Evolutionary conservation across 2,113 vertebrate species (phyloP), one percentile per base, ranked within the genome.

Genomic region (Oreochromis spilurus): DNA sequence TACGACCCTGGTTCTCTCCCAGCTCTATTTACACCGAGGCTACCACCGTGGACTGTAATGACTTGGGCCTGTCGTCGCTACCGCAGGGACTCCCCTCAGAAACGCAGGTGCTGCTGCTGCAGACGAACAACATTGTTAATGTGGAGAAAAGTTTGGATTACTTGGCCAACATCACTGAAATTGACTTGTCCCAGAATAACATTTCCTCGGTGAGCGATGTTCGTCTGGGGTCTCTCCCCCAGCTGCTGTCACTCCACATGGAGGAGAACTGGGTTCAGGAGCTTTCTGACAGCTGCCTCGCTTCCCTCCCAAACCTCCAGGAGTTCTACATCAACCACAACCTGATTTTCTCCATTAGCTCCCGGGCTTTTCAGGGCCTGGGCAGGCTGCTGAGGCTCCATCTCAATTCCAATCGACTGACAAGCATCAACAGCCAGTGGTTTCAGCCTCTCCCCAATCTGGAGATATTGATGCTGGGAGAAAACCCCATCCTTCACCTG

Each of bases 311-410:
- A 57, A 97, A 96, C 92, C 97, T 99, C 82, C 98, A 99, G 93
- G 98, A 99, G 94, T 97, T 99, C 79, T 99, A 99, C 80, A 95
- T 99, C 91, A 99, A 99, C 94, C 98, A 99, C 92, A 99, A 99
- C 89, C 93, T 97, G 80, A 97, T 99, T 93, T 96, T 96, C 83
- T 92, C 94, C 77, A 98, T 99, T 84, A 96, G 97, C 75, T 95
- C 97, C 0, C 92, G 93, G 86, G 98, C 98, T n/a, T 99, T 99
- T 80, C 92, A 89, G 85, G 98, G 98, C 52, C 96, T 99, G 58
- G 91, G 79, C 60, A 96, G 96, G 84, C 97, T 99, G 87, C 96
- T 98, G 48, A 97, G 98, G 88, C 97, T 99, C 90, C 98, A 99
- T 92, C 98, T 99, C 88, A 99, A 99, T 89, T 98, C 98, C 57